A percentile compares a stretch with the other conserved stretches of the same genome.
These are phyloP conservation scores for Augiades crinisus DNA, from an alignment of 2,888 invertebrate species.

Conservation along the genomic window DNA sequence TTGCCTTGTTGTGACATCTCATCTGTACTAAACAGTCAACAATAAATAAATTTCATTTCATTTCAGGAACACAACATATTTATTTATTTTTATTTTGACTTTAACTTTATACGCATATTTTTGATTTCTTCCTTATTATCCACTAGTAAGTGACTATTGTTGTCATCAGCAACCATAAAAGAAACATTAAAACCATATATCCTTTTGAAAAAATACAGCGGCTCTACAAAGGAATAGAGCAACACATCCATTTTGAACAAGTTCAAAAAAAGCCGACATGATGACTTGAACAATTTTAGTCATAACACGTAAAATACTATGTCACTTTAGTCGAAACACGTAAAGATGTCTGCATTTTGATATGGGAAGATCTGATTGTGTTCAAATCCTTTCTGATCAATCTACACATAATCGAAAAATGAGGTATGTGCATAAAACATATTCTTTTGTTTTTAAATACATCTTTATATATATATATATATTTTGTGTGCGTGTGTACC, in stretches of 20 bases:
- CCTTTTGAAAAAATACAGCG: neutral
- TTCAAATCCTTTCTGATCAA: neutral
- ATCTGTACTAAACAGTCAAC: no score
- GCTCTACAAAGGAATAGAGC: neutral
- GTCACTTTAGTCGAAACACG: neutral
- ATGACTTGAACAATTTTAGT: neutral
- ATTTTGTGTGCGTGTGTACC: no score
- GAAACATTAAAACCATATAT: neutral
- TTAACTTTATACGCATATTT: no score
- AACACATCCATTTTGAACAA: neutral
- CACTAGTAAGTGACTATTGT: neutral
- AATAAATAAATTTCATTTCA: no score
- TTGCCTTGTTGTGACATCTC: no score
- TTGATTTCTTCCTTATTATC: no score
- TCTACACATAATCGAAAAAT: neutral
- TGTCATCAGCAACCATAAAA: no score
- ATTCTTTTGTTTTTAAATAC: no score
- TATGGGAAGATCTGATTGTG: neutral
- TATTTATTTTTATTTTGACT: no score
- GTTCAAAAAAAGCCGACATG: slow-evolving; percentile 1
- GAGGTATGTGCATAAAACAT: no score
- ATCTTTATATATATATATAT: no score
- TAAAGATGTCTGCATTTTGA: neutral
- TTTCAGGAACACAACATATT: no score
- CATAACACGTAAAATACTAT: slow-evolving; percentile 1